phyloP scores from a whole-genome alignment of 2,113 vertebrate genomes.

The Acanthochromis polyacanthus region DNA sequence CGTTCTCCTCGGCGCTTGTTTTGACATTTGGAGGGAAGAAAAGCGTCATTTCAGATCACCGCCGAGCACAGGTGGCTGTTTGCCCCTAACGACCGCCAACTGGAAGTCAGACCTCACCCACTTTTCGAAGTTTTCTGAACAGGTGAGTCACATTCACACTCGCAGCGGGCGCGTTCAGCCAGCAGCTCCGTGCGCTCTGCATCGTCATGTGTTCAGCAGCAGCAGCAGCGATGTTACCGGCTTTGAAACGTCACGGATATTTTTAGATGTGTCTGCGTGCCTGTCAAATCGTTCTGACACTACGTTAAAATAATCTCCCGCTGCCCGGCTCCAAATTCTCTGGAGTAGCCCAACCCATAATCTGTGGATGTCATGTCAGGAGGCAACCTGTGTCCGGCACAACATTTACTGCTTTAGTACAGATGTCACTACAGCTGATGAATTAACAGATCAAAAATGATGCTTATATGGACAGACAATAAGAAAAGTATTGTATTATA shows the following conservation, averaged over 20 bases:
- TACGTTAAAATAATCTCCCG: conserved; percentile 70
- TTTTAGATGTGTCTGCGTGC: conserved; percentile 74
- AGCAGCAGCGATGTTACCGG: conserved; percentile 53
- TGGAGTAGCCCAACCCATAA: conserved; percentile 63
- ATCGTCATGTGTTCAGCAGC: conserved; percentile 12
- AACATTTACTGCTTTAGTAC: conserved; percentile 6
- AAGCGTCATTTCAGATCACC: neutral
- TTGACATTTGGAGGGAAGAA: too few species aligned
- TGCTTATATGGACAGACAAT: too few species aligned
- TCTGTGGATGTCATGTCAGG: conserved; percentile 50
- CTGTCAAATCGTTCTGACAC: conserved; percentile 79
- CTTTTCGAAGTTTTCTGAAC: conserved; percentile 32
- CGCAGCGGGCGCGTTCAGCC: conserved; percentile 4
- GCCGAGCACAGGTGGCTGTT: neutral
- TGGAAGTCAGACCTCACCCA: conserved; percentile 42
- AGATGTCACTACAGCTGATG: neutral
- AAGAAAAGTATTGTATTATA: too few species aligned
- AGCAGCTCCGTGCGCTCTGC: conserved; percentile 27
- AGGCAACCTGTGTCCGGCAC: conserved; percentile 33
- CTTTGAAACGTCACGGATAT: conserved; percentile 75
- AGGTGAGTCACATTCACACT: conserved; percentile 66
- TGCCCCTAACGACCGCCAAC: neutral
- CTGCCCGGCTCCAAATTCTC: conserved; percentile 64
- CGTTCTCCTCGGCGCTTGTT: too few species aligned
- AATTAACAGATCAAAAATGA: neutral